A percentile compares a stretch with the other conserved stretches of the same genome.
These are phyloP conservation scores for Bedellia somnulentella DNA, from an alignment of 2,888 invertebrate species.

Conservation along the genomic window DNA sequence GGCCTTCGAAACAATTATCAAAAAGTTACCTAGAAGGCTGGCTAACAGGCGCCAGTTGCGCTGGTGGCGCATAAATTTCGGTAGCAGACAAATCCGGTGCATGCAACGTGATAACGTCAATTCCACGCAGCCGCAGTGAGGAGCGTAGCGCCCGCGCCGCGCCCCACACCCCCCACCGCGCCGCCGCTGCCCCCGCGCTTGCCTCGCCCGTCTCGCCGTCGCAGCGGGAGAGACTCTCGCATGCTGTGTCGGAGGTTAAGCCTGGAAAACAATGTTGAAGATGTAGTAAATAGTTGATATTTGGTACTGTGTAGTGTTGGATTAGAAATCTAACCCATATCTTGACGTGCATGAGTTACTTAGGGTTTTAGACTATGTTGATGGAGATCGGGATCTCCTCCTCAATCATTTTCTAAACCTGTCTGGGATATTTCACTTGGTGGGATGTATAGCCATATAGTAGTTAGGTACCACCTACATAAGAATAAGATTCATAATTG, in stretches of 20 bases:
- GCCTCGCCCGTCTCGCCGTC: constrained; percentile 27
- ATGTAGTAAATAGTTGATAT: too few species aligned
- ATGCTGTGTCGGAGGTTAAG: constrained; percentile 48
- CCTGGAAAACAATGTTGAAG: constrained; percentile 22
- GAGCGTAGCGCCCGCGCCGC: constrained; percentile 73
- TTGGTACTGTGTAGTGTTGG: too few species aligned
- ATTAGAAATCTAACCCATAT: too few species aligned
- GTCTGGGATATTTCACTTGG: too few species aligned
- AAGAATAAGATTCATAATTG: too few species aligned
- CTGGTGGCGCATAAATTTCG: constrained; percentile 67
- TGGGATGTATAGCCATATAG: too few species aligned
- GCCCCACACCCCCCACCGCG: constrained; percentile 77
- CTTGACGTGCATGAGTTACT: too few species aligned
- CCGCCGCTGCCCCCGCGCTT: constrained; percentile 52
- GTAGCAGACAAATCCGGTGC: constrained; percentile 69
- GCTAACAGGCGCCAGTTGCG: constrained; percentile 34
- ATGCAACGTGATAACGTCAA: constrained; percentile 75
- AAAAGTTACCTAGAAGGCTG: constrained; percentile 36
- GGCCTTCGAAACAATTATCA: too few species aligned
- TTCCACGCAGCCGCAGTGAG: constrained; percentile 68
- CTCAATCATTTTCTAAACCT: too few species aligned
- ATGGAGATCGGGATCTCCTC: too few species aligned
- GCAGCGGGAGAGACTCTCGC: constrained; percentile 31
- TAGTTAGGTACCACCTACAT: too few species aligned
- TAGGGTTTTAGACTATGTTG: too few species aligned